Evolutionary conservation across 2,888 invertebrate genomes (phyloP), one percentile per base, ranked within the genome.

Genomic region (Invenusta paracnida): DNA sequence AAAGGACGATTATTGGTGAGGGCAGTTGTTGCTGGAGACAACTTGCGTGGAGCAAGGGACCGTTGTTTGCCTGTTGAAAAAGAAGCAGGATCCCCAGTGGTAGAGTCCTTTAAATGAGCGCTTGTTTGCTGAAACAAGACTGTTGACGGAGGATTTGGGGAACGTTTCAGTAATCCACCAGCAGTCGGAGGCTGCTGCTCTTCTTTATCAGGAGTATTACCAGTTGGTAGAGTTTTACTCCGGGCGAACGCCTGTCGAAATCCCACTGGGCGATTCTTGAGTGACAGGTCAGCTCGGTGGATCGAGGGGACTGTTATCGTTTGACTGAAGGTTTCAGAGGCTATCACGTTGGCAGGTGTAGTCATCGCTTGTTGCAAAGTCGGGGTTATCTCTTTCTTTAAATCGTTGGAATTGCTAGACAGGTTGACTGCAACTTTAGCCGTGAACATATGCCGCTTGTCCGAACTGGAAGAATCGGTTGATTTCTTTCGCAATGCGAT

Each of bases 211-310:
- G 73, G 73, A n/a, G 23, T 73, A 23, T 2, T 73, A 25, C 11
- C 17, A 13, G 73, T 73, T n/a, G 73, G 73, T 73, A 73, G 25
- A 73, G 73, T 73, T 73, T 23, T 73, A 73, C 73, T 73, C 25
- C 25, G 11, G 11, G 25, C 73, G 23, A 73, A 73, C 11, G 73
- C 73, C 23, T 73, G 11, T 5, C 17, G 25, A 73, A 73, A 73
- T 73, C 73, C 73, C 73, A 23, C 23, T 13, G 73, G 73, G 2
- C 73, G 11, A 23, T 2, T 73, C 11, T 25, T 73, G 11, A 25
- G 5, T 2, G 5, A 5, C 23, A 73, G 23, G 25, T 73, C 73
- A 73, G 73, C 11, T 73, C 23, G 5, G 23, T 73, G 5, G 2
- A 2, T 23, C 73, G 73, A 73, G 5, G 73, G 73, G 2, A 73